These are phyloP conservation scores for Lasioglossum morio DNA, from an alignment of 2,888 invertebrate species.

Conservation along the genomic window DNA sequence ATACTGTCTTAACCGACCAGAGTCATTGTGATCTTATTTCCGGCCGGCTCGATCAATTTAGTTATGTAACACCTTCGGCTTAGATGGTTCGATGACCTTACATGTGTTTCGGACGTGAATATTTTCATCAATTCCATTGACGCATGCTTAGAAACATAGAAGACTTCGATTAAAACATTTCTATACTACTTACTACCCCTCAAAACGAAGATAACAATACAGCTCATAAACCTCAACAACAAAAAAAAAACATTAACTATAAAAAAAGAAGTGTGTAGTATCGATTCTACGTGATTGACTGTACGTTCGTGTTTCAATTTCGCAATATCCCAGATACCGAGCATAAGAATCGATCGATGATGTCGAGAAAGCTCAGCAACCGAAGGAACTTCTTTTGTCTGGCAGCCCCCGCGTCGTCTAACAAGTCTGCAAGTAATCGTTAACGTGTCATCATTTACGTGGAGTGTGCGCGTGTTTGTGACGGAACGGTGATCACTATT, in stretches of 20 bases:
- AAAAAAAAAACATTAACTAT: too few species aligned
- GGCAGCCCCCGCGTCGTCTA: slow-evolving; percentile 1
- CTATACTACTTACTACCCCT: too few species aligned
- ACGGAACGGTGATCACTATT: slow-evolving; percentile 52
- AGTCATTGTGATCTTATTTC: slow-evolving; percentile 61
- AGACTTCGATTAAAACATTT: too few species aligned
- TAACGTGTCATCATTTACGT: slow-evolving; percentile 6
- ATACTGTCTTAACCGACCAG: slow-evolving; percentile 50
- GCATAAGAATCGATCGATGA: background rate
- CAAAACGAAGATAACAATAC: too few species aligned
- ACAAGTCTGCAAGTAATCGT: slow-evolving; percentile 12
- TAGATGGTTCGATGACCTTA: slow-evolving; percentile 10
- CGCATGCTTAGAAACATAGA: too few species aligned
- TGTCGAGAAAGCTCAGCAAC: background rate
- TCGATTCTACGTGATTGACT: too few species aligned
- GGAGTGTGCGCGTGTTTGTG: background rate
- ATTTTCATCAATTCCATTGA: background rate
- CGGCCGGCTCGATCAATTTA: slow-evolving; percentile 15
- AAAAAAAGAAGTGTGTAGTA: too few species aligned
- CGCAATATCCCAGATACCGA: background rate
- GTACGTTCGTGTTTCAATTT: background rate
- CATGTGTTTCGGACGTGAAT: background rate
- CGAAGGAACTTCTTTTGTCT: background rate
- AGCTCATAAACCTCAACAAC: too few species aligned
- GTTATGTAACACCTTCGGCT: slow-evolving; percentile 29